These are phyloP conservation scores for Netelia fuscicornis DNA, from an alignment of 2,888 invertebrate genomes.

Conservation along the genomic window DNA sequence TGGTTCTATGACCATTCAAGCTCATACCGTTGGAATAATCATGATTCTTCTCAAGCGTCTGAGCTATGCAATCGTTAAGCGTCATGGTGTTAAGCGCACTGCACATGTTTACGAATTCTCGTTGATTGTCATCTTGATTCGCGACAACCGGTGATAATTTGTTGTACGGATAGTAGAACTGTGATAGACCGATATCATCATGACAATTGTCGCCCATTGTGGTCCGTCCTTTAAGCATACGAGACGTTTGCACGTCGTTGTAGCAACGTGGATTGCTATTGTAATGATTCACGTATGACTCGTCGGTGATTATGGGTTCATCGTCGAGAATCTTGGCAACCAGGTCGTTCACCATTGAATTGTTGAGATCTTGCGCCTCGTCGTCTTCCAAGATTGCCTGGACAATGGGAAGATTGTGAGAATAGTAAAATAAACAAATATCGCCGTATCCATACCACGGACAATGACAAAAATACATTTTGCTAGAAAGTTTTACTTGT, in stretches of 20 bases:
- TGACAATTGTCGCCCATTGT: slow-evolving; percentile 58
- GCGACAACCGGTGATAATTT: slow-evolving; percentile 61
- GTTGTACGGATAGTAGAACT: slow-evolving; percentile 67
- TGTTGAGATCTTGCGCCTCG: slow-evolving; percentile 84
- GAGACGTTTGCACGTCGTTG: slow-evolving; percentile 62
- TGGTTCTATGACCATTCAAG: slow-evolving; percentile 67
- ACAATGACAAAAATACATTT: background rate
- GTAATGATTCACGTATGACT: slow-evolving; percentile 75
- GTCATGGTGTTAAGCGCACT: slow-evolving; percentile 76
- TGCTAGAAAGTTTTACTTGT: background rate
- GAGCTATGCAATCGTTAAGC: slow-evolving; percentile 73
- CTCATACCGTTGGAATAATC: slow-evolving; percentile 74
- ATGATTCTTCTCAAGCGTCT: slow-evolving; percentile 72
- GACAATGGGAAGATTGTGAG: slow-evolving; percentile 53
- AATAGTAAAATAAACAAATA: slow-evolving; percentile 15
- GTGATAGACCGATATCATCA: slow-evolving; percentile 66
- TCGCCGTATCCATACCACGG: background rate
- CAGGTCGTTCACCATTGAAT: slow-evolving; percentile 88
- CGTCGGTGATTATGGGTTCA: slow-evolving; percentile 83
- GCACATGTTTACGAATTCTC: slow-evolving; percentile 77
- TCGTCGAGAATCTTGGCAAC: slow-evolving; percentile 89
- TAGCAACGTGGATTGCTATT: slow-evolving; percentile 73
- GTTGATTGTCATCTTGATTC: slow-evolving; percentile 72
- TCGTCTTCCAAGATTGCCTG: slow-evolving; percentile 81
- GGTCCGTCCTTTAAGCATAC: slow-evolving; percentile 68